Conservation (phyloP, 2,888 invertebrate genomes). For the Agonopterix alstromeriana region DNA sequence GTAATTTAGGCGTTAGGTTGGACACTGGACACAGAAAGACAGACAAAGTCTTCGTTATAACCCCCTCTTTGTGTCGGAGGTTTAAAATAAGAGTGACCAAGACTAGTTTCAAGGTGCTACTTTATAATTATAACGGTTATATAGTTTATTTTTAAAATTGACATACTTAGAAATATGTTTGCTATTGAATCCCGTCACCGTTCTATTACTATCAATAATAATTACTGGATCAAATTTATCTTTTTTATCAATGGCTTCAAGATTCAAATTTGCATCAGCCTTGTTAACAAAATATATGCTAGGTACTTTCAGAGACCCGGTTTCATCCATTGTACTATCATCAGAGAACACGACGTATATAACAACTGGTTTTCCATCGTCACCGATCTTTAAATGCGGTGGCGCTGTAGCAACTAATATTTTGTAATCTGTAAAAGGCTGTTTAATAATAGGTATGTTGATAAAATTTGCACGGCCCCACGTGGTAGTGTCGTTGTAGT, state of each 20-base stretch:
- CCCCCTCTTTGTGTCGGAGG: no score
- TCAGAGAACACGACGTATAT: slow-evolving; percentile 54
- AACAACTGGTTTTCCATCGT: slow-evolving; percentile 28
- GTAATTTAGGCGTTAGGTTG: no score
- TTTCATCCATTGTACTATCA: slow-evolving; percentile 18
- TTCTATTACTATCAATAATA: slow-evolving; percentile 52
- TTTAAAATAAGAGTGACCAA: no score
- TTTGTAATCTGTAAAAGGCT: slow-evolving; percentile 43
- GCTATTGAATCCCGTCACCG: slow-evolving; percentile 55
- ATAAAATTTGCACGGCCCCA: slow-evolving; percentile 22
- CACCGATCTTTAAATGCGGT: slow-evolving; percentile 33
- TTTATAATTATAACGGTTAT: slow-evolving; percentile 17
- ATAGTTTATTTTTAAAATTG: slow-evolving; percentile 47
- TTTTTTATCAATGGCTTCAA: not conserved
- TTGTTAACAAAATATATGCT: not conserved
- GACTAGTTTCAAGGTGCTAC: no score
- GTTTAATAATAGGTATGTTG: slow-evolving; percentile 42
- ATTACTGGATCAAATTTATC: slow-evolving; percentile 34
- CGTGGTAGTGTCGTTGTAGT: not conserved
- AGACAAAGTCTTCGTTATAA: no score
- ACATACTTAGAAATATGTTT: slow-evolving; percentile 47
- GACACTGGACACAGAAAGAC: no score
- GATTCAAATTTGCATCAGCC: not conserved
- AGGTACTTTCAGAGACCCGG: not conserved
- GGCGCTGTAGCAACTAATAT: slow-evolving; percentile 58